phyloP scores from a whole-genome alignment of 2,888 invertebrate species.

The Caenorhabditis doughertyi region DNA sequence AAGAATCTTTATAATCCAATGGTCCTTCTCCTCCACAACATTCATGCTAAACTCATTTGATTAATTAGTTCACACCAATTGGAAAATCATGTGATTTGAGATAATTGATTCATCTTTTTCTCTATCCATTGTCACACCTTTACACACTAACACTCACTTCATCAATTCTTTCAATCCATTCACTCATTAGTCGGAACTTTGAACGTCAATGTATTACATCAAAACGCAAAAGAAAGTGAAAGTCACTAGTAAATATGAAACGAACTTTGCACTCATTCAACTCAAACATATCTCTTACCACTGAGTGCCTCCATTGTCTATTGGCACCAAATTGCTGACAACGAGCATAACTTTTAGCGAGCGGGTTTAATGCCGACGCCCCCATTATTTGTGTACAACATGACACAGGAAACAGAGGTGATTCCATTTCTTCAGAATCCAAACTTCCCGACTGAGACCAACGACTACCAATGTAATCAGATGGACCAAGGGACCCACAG shows the following conservation, averaged over 20 bases:
- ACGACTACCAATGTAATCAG: slow-evolving; percentile 67
- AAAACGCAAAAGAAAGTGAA: background rate
- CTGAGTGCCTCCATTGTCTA: slow-evolving; percentile 73
- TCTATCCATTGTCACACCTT: slow-evolving; percentile 33
- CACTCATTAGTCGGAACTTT: slow-evolving; percentile 46
- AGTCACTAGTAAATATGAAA: no score
- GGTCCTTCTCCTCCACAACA: slow-evolving; percentile 80
- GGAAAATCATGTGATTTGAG: slow-evolving; percentile 15
- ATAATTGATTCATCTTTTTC: background rate
- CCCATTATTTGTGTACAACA: slow-evolving; percentile 76
- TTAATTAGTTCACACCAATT: slow-evolving; percentile 9
- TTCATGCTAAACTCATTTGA: slow-evolving; percentile 73
- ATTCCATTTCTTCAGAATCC: slow-evolving; percentile 60
- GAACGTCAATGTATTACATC: slow-evolving; percentile 53
- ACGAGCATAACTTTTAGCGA: slow-evolving; percentile 73
- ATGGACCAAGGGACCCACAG: slow-evolving; percentile 63
- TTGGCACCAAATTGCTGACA: slow-evolving; percentile 75
- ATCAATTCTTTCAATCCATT: background rate
- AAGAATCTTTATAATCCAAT: slow-evolving; percentile 79
- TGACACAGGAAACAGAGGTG: slow-evolving; percentile 72
- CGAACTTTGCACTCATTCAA: slow-evolving; percentile 39
- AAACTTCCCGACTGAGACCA: slow-evolving; percentile 56
- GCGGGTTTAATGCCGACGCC: slow-evolving; percentile 74
- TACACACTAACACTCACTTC: slow-evolving; percentile 15
- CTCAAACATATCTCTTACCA: slow-evolving; percentile 57